Percentiles rank a stretch among this genome's conserved stretches.
These are phyloP conservation scores for Orius insidiosus DNA, from an alignment of 1,140 invertebrate genomes.

Conservation along the genomic window DNA sequence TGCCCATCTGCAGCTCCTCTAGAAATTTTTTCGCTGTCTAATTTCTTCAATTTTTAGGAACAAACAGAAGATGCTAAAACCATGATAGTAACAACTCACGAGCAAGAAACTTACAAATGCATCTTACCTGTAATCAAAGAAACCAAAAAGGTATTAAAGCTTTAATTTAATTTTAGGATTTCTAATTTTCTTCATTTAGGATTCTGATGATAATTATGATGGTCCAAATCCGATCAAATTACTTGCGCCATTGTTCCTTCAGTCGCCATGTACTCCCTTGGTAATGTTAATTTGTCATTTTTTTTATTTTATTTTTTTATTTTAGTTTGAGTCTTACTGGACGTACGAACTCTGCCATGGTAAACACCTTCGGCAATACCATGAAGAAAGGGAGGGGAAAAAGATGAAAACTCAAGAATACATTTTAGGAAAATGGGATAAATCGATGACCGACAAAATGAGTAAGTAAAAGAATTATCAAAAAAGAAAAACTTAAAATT, in stretches of 20 bases:
- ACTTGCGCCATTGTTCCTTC: constrained; percentile 53
- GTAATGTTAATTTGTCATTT: constrained; percentile 39
- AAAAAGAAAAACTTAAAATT: background rate
- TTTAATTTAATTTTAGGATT: background rate
- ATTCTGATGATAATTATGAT: constrained; percentile 22
- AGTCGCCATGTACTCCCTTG: constrained; percentile 50
- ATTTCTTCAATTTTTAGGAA: constrained; percentile 14
- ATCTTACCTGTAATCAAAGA: constrained; percentile 46
- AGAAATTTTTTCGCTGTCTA: too few species aligned
- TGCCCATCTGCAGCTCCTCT: too few species aligned
- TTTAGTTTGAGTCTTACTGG: constrained; percentile 83
- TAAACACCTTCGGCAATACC: constrained; percentile 75
- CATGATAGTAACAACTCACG: constrained; percentile 29
- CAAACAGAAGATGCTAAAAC: constrained; percentile 22
- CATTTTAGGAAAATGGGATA: constrained; percentile 56
- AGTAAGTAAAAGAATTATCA: constrained; percentile 22
- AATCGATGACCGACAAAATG: constrained; percentile 29
- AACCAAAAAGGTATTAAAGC: constrained; percentile 29
- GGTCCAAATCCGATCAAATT: constrained; percentile 52
- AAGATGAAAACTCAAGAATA: constrained; percentile 66
- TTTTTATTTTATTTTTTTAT: constrained; percentile 17
- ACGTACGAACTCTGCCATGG: constrained; percentile 95
- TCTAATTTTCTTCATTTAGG: constrained; percentile 20
- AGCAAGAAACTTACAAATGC: constrained; percentile 42
- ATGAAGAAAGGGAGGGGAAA: constrained; percentile 82